Evolutionary conservation across 2,797 vertebrate genomes (phyloP).

Genomic region (Lutjanus campechanus): DNA sequence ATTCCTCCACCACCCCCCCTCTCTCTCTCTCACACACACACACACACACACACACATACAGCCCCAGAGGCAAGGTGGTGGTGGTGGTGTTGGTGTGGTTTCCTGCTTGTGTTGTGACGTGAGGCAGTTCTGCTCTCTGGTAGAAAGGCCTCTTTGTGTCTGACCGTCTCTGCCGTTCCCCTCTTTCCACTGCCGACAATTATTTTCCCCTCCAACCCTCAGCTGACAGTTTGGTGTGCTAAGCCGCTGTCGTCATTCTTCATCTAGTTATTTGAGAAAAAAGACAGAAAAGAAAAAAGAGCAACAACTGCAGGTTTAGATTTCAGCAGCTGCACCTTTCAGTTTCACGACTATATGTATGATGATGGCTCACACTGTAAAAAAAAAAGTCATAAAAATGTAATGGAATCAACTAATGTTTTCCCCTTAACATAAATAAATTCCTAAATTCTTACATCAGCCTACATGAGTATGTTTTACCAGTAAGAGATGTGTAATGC

Average conservation of each 20-base stretch:
- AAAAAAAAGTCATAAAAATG: no score
- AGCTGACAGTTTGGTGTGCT: conserved; percentile 65
- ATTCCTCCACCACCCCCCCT: conserved; percentile 20
- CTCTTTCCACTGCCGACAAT: conserved; percentile 73
- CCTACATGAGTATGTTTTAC: no score
- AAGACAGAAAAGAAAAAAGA: conserved; percentile 7
- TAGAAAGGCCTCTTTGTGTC: conserved; percentile 82
- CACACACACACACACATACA: conserved; percentile 21
- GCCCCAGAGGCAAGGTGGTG: conserved; percentile 65
- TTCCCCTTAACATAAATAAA: no score
- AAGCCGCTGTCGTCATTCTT: conserved; percentile 59
- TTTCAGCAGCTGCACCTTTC: conserved; percentile 65
- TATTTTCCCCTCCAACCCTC: conserved; percentile 73
- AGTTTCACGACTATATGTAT: conserved; percentile 19
- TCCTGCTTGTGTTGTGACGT: conserved; percentile 84
- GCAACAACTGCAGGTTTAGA: conserved; percentile 42
- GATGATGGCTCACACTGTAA: neutral
- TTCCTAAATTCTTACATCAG: no score
- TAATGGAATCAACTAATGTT: no score
- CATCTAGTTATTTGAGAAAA: conserved; percentile 29
- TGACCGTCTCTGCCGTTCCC: conserved; percentile 54
- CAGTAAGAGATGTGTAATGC: no score
- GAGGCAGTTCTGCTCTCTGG: conserved; percentile 65
- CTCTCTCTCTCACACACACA: conserved; percentile 13
- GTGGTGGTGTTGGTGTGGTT: conserved; percentile 73